Conservation (phyloP, 2,797 vertebrate genomes). For the Chelonia mydas region DNA sequence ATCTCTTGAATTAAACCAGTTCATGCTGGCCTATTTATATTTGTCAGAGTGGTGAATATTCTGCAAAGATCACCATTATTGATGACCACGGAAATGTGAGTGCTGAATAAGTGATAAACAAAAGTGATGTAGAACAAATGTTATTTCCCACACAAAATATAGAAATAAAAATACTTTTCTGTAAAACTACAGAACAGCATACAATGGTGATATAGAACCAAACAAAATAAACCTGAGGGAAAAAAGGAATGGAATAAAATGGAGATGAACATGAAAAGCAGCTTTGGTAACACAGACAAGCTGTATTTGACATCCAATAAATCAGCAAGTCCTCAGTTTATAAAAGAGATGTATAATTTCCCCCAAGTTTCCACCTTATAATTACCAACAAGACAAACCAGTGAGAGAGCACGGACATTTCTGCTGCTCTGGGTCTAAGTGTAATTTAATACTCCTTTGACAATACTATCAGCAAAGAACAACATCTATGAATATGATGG, state of each 20-base stretch:
- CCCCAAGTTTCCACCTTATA: neutral
- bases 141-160: neutral
- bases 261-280: neutral
- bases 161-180: neutral
- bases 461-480: neutral
- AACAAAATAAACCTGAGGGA: neutral
- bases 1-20: conserved; percentile 44
- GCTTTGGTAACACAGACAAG: neutral
- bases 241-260: neutral
- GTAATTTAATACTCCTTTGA: neutral
- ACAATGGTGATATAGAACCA: neutral
- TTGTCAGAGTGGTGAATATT: conserved; percentile 23
- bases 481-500: neutral
- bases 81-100: conserved; percentile 6
- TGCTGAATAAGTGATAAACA: conserved; percentile 4
- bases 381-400: neutral
- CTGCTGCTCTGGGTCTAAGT: neutral
- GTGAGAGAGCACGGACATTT: neutral
- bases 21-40: neutral
- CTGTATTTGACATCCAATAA: neutral
- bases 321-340: neutral
- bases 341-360: neutral
- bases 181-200: conserved; percentile 27
- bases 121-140: neutral
- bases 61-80: conserved; percentile 30